Evolutionary conservation across 2,113 vertebrate species (phyloP), one percentile per base, ranked within the genome.

Genomic region (Thalassarche chlororhynchos): DNA sequence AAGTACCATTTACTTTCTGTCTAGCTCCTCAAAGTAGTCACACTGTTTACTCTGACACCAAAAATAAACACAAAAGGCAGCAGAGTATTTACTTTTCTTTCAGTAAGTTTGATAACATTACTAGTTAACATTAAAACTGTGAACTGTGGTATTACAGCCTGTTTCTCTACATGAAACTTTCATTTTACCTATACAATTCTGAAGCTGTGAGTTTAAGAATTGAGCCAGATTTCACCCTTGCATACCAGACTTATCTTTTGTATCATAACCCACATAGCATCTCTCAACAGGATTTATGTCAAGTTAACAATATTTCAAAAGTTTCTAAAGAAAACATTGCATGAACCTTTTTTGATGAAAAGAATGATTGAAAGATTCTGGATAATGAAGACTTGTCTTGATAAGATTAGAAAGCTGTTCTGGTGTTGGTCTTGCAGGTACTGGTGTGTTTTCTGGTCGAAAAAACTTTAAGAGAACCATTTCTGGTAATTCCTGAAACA

Each of bases 331-430:
- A 36, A 71, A 54, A 64, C 6, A 3, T 52, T 69, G 42, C 19
- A 93, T 94, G 52, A 92, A 99, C 99, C 99, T 99, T 96, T 99
- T 98, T 92, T 98, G 98, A 95, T 98, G 91, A 97, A 99, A 99
- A 10, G 98, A 98, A 84, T 99, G 99, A 95, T 95, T 98, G 97
- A 98, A 99, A 64, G 98, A 99, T 90, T 99, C 99, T 29, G 99
- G 99, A 97, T 99, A 99, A 97, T 99, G 99, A 96, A 99, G 98
- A 95, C 99, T 99, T 44, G 98, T 99, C 97, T 99, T 99, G 96
- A 99, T 99, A 76, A 99, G 99, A 93, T 98, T 99, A 88, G 99
- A 99, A 92, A 99, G 98, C 90, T 99, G 99, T 49, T 99, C 99
- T 89, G 98, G 87, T 13, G 99, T 98, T 51, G 99, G 99, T 86